Evolutionary conservation across 2,888 invertebrate genomes (phyloP), one percentile per base, ranked within the genome.

Genomic region (Zele albiditarsus): DNA sequence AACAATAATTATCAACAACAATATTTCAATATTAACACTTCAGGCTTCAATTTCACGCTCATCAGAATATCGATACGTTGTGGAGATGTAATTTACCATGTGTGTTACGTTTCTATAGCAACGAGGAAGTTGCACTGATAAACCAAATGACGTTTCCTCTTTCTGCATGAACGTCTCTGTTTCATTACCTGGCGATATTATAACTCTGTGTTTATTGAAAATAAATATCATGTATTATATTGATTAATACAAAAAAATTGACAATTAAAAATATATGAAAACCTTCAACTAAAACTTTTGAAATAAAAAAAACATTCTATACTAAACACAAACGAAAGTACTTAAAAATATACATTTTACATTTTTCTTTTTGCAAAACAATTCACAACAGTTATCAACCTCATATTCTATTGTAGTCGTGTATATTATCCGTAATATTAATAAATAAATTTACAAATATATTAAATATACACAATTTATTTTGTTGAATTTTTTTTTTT

Each of bases 81-180:
- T 42, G 60, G 27, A 46, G 46, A 46, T n/a, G 46, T 42, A 60
- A 60, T 58, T 60, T 71, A 25, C 60, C 46, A 16, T 14, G 66
- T 70, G 42, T 76, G 79, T 79, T 80, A 76, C 66, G 79, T 80
- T 80, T 63, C 78, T 76, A 78, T 79, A 75, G 79, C 71, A 79
- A 80, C 80, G 66, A 73, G 69, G 42, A 67, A 65, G 69, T 78
- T 77, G 8, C 8, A 53, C 77, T 71, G 71, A 67, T 75, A 74
- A 73, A 67, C 67, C 60, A 71, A 76, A 78, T 65, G 69, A 76
- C 67, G 27, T 38, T 70, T 70, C 49, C 70, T 72, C 25, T 58
- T 70, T 23, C 28, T 28, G 20, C 31, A 42, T 49, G 20, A 46
- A 46, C 16, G n/a, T n/a, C n/a, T 46, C 46, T 38, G n/a, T n/a